A percentile compares a stretch with the other conserved stretches of the same genome.
Evolutionary conservation across 2,113 vertebrate species (phyloP).

Genomic region (Solea solea): DNA sequence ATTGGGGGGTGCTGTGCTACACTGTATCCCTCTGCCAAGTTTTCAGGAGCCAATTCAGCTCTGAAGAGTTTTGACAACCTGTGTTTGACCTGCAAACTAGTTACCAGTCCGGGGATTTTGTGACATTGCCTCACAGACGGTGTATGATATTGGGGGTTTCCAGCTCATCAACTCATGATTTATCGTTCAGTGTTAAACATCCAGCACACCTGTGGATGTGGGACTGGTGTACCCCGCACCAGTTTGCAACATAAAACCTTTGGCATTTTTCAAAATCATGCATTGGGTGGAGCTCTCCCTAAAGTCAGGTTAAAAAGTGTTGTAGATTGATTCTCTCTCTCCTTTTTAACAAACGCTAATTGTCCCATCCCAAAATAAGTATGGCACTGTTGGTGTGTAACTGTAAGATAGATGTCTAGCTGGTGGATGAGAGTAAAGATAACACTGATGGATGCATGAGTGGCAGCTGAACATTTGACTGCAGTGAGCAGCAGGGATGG

Average conservation of each 20-base stretch:
- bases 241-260: too few species aligned
- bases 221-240: too few species aligned
- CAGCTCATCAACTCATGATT: background rate
- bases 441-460: conserved; percentile 41
- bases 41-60: conserved; percentile 53
- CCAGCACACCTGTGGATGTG: too few species aligned
- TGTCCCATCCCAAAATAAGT: background rate
- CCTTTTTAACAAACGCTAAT: conserved; percentile 14
- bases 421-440: conserved; percentile 37
- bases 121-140: conserved; percentile 20
- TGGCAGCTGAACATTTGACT: conserved; percentile 54
- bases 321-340: conserved; percentile 9
- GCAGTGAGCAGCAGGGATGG: conserved; percentile 34
- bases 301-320: background rate
- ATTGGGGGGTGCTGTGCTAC: conserved; percentile 61
- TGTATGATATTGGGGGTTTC: background rate
- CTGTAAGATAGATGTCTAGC: background rate
- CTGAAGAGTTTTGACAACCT: conserved; percentile 69
- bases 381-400: background rate
- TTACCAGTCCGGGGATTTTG: conserved; percentile 15
- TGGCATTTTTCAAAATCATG: too few species aligned
- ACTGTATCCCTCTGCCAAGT: conserved; percentile 61
- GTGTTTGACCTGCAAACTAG: conserved; percentile 65
- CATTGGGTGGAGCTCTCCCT: too few species aligned
- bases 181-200: background rate